These are phyloP conservation scores for Paramormyrops kingsleyae DNA, from an alignment of 2,113 vertebrate genomes.

Conservation along the genomic window DNA sequence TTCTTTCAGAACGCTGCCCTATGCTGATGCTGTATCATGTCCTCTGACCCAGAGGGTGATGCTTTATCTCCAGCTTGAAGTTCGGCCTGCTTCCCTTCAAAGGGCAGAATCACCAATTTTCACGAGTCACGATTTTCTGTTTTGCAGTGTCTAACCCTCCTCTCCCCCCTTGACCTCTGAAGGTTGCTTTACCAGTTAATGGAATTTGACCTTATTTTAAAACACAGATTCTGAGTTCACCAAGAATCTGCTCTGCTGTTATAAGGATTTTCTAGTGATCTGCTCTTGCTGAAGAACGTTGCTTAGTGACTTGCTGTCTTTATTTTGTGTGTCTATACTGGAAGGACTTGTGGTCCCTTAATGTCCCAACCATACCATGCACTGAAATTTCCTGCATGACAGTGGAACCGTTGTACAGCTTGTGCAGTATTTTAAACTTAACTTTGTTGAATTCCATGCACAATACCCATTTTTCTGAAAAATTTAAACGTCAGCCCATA, in stretches of 20 bases:
- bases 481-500: conserved; percentile 58
- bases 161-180: not conserved
- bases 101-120: not conserved
- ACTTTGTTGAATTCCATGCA: conserved; percentile 30
- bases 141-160: not conserved
- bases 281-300: not conserved
- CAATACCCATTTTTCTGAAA: conserved; percentile 33
- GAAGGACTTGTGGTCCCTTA: not conserved
- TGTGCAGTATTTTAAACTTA: not conserved
- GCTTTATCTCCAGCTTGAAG: not conserved
- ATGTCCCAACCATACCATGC: not conserved
- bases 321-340: not conserved
- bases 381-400: not conserved
- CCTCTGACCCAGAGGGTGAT: not conserved
- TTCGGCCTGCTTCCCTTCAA: not conserved
- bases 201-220: not conserved
- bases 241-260: not conserved
- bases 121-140: not conserved
- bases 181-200: not conserved
- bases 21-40: not conserved
- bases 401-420: not conserved
- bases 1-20: conserved; percentile 34
- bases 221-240: not conserved
- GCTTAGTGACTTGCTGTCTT: not conserved
- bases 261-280: not conserved